Base-by-base conservation (phyloP, 2,797 vertebrate species). In the Anas acuta region DNA sequence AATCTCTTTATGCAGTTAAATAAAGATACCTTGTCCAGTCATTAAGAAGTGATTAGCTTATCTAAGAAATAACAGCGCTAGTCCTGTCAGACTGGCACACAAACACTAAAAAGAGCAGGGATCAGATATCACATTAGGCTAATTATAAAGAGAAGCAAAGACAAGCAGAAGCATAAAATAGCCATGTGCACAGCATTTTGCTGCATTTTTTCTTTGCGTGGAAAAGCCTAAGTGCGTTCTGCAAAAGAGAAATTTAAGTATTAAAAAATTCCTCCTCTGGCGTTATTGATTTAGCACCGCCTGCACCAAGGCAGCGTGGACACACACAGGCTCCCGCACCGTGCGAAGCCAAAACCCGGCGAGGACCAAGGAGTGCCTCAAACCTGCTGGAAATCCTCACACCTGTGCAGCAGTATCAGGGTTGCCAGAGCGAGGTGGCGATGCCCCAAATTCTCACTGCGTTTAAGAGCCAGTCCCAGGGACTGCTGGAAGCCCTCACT, bases 11-110 rank as follows among this genome's bases (percentile, higher is more conserved):
- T 81, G 89, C 58, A 65, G 85, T 89, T 94, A 95, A 90, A 92
- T 91, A 94, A 93, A 87, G 93, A 83, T 80, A 93, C 95, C 95
- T 95, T 87, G 88, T 96, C 80, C 94, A 89, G 93, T 96, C 91
- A 96, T 97, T 96, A 96, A 89, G 94, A 89, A 78, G 81, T 90
- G 81, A 96, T 96, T 97, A 93, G 87, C 90, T 97, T 92, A 93
- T 89, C 91, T 90, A 92, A 95, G 92, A 89, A 90, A 90, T 94
- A 90, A 94, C 92, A 96, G 94, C 37, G 74, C 77, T 79, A 81
- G 74, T 4, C 89, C 87, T 96, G 95, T 94, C 92, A 90, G 82
- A 70, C 77, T 5, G 64, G 82, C 83, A 73, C 77, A 89, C 85
- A 43, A 96, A 92, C 80, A 43, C 93, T 96, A 69, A 92, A 91